Evolutionary conservation across 2,888 invertebrate genomes (phyloP).

Genomic region (Gastracanthus pulcherrimus): DNA sequence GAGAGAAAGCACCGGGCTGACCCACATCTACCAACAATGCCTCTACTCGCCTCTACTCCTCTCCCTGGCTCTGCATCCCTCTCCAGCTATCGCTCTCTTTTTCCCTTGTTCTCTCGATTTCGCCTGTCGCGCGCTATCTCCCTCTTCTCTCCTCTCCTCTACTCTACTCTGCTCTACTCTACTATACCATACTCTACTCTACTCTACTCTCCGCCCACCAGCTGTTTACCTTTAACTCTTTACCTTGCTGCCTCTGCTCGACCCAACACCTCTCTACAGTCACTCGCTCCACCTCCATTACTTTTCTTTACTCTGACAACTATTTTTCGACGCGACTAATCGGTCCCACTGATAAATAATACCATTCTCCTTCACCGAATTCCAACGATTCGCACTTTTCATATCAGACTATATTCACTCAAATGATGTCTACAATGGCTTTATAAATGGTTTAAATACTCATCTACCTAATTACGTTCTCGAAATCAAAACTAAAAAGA

Average conservation of each 20-base stretch:
- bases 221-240: constrained; percentile 47
- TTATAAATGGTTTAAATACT: too few relatives aligned
- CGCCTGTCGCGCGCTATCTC: background rate
- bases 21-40: constrained; percentile 63
- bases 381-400: too few relatives aligned
- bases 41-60: constrained; percentile 55
- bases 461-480: too few relatives aligned
- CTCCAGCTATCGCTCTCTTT: constrained; percentile 34
- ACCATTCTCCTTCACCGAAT: too few relatives aligned
- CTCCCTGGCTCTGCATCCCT: too few relatives aligned
- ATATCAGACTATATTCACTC: too few relatives aligned
- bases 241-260: constrained; percentile 7
- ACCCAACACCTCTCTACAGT: background rate
- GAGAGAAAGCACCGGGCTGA: constrained; percentile 47
- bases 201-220: background rate
- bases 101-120: constrained; percentile 45
- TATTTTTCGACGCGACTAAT: constrained; percentile 13
- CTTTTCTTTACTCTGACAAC: constrained; percentile 29
- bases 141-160: background rate
- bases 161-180: background rate
- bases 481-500: too few relatives aligned
- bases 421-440: too few relatives aligned
- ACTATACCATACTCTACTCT: constrained; percentile 3
- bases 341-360: background rate
- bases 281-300: constrained; percentile 16